phyloP scores from a whole-genome alignment of 2,113 vertebrate species.

The Monarcha castaneiventris region DNA sequence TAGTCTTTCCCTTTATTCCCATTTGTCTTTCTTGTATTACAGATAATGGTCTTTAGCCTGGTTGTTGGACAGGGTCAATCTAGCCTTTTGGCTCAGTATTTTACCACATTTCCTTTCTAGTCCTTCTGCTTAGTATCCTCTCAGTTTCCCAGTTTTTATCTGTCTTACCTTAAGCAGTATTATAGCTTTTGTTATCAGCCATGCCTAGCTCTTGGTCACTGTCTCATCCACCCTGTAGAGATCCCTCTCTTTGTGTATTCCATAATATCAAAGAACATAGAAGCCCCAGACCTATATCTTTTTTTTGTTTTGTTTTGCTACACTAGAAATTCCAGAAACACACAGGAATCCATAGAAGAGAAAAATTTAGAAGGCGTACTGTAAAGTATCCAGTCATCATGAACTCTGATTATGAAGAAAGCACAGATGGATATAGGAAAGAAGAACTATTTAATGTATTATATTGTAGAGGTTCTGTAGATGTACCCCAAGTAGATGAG shows the following conservation, averaged over 20 bases:
- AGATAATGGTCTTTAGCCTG: background rate
- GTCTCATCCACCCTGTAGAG: background rate
- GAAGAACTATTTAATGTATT: background rate
- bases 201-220: background rate
- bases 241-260: background rate
- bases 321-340: background rate
- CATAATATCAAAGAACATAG: fast-evolving
- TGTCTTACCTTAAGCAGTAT: background rate
- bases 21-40: background rate
- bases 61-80: background rate
- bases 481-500: background rate
- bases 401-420: background rate
- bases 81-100: background rate
- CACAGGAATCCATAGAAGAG: background rate
- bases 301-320: background rate
- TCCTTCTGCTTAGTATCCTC: background rate
- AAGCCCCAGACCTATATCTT: background rate
- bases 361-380: background rate
- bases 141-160: background rate
- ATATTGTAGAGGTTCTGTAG: background rate
- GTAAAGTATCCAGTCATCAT: background rate
- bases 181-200: background rate
- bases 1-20: background rate
- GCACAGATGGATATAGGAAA: background rate
- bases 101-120: background rate